Evolutionary conservation across 2,113 vertebrate species (phyloP).

Genomic region (Danio rerio): GRCz12tu NC_133199.1:5734001-5734500

Average conservation of each 20-base stretch:
- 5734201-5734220: too few species aligned
- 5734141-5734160: too few species aligned
- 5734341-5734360: slow-evolving; percentile 44
- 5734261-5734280: slow-evolving; percentile 6
- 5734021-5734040: not conserved
- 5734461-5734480: not conserved
- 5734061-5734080: not conserved
- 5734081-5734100: not conserved
- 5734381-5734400: slow-evolving; percentile 19
- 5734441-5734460: not conserved
- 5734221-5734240: not conserved
- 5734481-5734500: not conserved
- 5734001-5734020: not conserved
- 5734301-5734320: slow-evolving; percentile 9
- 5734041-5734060: not conserved
- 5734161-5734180: not conserved
- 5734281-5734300: slow-evolving; percentile 18
- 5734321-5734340: slow-evolving; percentile 31
- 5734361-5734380: slow-evolving; percentile 34
- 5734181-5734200: not conserved
- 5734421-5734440: not conserved
- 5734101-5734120: too few species aligned
- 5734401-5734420: slow-evolving; percentile 13
- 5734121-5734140: too few species aligned
- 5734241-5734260: slow-evolving; percentile 9